These are phyloP conservation scores for Drosophila subpulchrella DNA, from an alignment of 1,140 invertebrate species.

Conservation along the genomic window DNA sequence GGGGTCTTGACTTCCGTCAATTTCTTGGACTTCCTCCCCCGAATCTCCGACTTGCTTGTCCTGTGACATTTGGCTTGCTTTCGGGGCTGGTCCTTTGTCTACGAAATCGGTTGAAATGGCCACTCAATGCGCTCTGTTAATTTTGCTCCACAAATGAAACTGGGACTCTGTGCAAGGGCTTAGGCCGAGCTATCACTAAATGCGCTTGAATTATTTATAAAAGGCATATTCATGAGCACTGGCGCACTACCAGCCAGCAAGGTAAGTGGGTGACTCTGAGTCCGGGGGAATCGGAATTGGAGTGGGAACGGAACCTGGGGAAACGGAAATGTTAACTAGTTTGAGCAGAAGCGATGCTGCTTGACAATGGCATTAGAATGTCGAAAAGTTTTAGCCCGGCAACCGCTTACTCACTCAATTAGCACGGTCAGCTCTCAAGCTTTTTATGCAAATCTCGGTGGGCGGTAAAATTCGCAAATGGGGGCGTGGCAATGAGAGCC, in stretches of 20 bases:
- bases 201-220: constrained; percentile 81
- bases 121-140: constrained; percentile 81
- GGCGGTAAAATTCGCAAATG: constrained; percentile 13
- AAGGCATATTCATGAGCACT: constrained; percentile 76
- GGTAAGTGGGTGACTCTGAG: constrained; percentile 26
- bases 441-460: constrained; percentile 77
- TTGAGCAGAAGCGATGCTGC: constrained; percentile 53
- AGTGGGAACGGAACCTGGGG: background rate
- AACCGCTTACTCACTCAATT: constrained; percentile 78
- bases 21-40: constrained; percentile 29
- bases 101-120: constrained; percentile 29
- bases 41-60: background rate
- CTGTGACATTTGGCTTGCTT: constrained; percentile 66
- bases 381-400: constrained; percentile 64
- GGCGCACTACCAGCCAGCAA: constrained; percentile 16
- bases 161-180: constrained; percentile 44
- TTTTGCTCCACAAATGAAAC: constrained; percentile 68
- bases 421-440: constrained; percentile 51
- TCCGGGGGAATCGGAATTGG: background rate
- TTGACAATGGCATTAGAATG: constrained; percentile 82
- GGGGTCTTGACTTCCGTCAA: constrained; percentile 35
- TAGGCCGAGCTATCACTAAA: constrained; percentile 68
- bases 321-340: constrained; percentile 77
- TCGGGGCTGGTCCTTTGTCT: constrained; percentile 58
- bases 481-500: constrained; percentile 35